Base-by-base conservation (phyloP, 2,888 invertebrate genomes). In the Melanostoma scalare region DNA sequence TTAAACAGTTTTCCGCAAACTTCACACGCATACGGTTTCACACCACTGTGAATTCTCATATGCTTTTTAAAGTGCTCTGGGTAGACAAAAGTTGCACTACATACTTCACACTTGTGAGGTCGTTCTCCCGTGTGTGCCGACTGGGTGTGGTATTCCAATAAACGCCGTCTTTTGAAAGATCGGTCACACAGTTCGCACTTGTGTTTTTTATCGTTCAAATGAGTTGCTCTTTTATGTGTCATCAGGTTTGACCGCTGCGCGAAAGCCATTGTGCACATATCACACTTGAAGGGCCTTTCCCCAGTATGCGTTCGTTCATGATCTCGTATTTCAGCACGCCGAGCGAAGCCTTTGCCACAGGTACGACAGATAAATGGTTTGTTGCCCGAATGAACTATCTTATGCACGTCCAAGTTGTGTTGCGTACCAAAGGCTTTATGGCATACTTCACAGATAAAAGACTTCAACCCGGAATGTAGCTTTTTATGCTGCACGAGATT, bases 1-100 rank as follows among this genome's bases (percentile, higher is more conserved):
- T 95, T 96, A 92, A 97, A 97, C 63, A 95, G 93, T 89, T 96
- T 96, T 65, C 95, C 96, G 90, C 97, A 97, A 10, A 96, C 95
- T 92, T 95, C 95, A 85, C 96, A 96, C 0, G 93, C 91, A 86
- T 93, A 96, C 0, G 96, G 95, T 79, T 95, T 94, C 76, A 94
- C 94, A 0, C 96, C 96, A 10, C 95, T 95, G 88, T 96, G 96
- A 88, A 96, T 95, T 0, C 95, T 91, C 79, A 94, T 91, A 87
- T 97, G 96, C 86, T 90, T 89, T 91, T 96, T 96, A 88, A 94
- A 95, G 87, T 96, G 96, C 88, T 96, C 96, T 0, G 96, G 95
- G 89, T 96, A 96, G 42, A 96, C 95, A 90, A 97, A 96, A 0
- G 95, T 94, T 0, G 96, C 94, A n/a, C 92, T 92, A 87, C 96